phyloP scores from a whole-genome alignment of 2,113 vertebrate genomes.

The Triplophysa siluroides region DNA sequence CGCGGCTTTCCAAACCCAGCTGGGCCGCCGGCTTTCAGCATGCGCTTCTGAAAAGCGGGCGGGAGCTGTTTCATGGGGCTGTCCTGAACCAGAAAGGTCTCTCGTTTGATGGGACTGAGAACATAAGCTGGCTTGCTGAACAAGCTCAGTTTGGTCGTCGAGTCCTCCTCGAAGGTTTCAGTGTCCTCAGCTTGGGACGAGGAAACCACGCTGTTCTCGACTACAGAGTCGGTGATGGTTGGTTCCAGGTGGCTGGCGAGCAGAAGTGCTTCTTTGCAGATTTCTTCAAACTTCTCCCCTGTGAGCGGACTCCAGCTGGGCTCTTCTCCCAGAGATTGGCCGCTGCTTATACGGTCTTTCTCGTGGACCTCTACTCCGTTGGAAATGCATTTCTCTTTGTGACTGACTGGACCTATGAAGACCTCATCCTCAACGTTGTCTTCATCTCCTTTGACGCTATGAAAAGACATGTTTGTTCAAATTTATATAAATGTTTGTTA shows the following conservation, averaged over 20 bases:
- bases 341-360: neutral
- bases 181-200: neutral
- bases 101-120: constrained; percentile 81
- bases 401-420: constrained; percentile 78
- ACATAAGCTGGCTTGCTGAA: constrained; percentile 62
- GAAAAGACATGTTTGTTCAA: neutral
- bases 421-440: constrained; percentile 85
- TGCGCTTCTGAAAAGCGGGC: constrained; percentile 64
- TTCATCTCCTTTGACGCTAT: constrained; percentile 69
- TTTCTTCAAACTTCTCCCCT: constrained; percentile 82
- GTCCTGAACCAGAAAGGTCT: constrained; percentile 83
- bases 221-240: constrained; percentile 17
- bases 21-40: constrained; percentile 21
- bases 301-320: constrained; percentile 78
- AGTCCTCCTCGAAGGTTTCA: constrained; percentile 80
- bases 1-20: constrained; percentile 38
- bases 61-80: constrained; percentile 74
- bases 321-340: constrained; percentile 32
- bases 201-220: neutral
- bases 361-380: constrained; percentile 51
- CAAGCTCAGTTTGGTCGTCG: constrained; percentile 72
- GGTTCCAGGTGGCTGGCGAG: constrained; percentile 78
- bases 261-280: constrained; percentile 84
- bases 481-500: neutral
- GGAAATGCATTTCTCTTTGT: constrained; percentile 77